Evolutionary conservation across 2,888 invertebrate species (phyloP).

Genomic region (Athalia cordata): DNA sequence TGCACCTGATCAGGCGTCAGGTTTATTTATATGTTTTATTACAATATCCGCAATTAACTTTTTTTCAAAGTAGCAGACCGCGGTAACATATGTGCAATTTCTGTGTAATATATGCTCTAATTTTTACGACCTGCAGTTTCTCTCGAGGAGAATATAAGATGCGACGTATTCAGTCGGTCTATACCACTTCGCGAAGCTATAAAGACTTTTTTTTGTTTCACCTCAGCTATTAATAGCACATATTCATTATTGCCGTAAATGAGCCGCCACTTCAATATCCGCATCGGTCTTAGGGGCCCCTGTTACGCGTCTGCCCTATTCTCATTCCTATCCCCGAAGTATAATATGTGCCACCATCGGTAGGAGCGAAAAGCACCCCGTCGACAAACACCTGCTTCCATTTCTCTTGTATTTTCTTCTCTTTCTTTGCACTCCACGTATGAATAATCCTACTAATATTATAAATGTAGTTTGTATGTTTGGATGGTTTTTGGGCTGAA

Average conservation of each 20-base stretch:
- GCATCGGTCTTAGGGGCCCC: slow-evolving; percentile 54
- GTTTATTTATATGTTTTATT: slow-evolving; percentile 1
- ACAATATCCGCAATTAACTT: too few species aligned
- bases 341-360: neutral
- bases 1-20: slow-evolving; percentile 7
- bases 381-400: slow-evolving; percentile 15
- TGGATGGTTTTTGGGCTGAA: too few species aligned
- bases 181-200: too few species aligned
- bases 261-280: slow-evolving; percentile 72
- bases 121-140: too few species aligned
- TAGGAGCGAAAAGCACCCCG: neutral
- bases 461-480: neutral
- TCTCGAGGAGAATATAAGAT: too few species aligned
- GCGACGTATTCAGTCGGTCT: too few species aligned
- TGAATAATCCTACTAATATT: neutral
- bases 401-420: neutral
- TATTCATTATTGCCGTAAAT: slow-evolving; percentile 71
- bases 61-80: too few species aligned
- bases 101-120: too few species aligned
- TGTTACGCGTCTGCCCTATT: neutral
- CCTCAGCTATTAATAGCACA: slow-evolving; percentile 68
- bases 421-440: neutral
- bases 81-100: too few species aligned
- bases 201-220: slow-evolving; percentile 22
- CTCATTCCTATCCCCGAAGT: neutral